Conservation (phyloP, 2,113 vertebrate genomes). For the Pituophis catenifer region DNA sequence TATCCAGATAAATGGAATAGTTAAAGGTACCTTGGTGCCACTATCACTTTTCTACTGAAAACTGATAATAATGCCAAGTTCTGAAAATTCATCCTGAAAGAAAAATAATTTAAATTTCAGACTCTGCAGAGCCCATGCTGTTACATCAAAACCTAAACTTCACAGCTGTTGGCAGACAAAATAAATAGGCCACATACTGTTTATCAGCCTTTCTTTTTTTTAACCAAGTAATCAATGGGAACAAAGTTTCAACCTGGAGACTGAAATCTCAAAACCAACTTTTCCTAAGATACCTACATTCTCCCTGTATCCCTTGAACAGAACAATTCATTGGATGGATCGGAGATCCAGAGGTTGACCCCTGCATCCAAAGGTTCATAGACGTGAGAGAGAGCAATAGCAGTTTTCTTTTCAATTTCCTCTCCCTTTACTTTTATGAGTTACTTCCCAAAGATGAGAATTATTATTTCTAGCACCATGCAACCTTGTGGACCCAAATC, state of each 20-base stretch:
- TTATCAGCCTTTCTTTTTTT: not conserved
- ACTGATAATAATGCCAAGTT: slow-evolving; percentile 23
- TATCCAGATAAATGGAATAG: slow-evolving; percentile 22
- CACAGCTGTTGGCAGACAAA: not conserved
- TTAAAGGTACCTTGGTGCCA: slow-evolving; percentile 21
- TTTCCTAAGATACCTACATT: not conserved
- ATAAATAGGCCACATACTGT: slow-evolving; percentile 15
- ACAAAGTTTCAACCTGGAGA: not conserved
- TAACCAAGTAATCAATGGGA: not conserved
- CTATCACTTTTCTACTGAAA: slow-evolving; percentile 23
- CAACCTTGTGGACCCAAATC: not conserved
- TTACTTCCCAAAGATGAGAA: not conserved
- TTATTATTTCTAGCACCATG: not conserved
- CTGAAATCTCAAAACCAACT: slow-evolving; percentile 9
- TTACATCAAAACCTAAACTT: slow-evolving; percentile 24
- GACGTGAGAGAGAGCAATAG: not conserved
- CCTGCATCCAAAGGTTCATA: not conserved
- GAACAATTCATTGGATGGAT: not conserved
- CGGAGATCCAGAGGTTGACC: not conserved
- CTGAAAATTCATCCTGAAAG: slow-evolving; percentile 33
- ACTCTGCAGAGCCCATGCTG: slow-evolving; percentile 25
- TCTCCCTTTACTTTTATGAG: not conserved
- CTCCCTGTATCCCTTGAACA: not conserved
- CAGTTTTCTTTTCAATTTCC: not conserved
- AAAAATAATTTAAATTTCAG: slow-evolving; percentile 32